Conservation (phyloP, 2,797 vertebrate species). For the Spheniscus humboldti region DNA sequence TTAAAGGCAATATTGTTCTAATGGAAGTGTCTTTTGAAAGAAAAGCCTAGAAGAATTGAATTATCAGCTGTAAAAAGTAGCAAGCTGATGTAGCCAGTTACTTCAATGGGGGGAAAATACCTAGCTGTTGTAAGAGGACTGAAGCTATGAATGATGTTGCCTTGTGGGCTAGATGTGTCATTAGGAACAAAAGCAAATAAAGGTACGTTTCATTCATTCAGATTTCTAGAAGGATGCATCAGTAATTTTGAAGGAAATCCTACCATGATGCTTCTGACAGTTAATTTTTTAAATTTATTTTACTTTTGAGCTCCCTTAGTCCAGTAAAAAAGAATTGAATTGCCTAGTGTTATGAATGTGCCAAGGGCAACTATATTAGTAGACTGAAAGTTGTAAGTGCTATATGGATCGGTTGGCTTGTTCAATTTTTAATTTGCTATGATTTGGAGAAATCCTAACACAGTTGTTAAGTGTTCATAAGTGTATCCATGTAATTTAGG, state of each 20-base stretch:
- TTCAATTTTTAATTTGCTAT: background rate
- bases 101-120: background rate
- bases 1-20: background rate
- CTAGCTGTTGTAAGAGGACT: background rate
- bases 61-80: background rate
- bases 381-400: background rate
- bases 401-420: background rate
- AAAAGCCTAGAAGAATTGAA: background rate
- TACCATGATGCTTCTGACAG: background rate
- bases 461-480: background rate
- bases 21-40: slow-evolving; percentile 11
- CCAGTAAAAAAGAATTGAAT: background rate
- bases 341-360: background rate
- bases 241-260: background rate
- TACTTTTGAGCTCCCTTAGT: background rate
- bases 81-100: background rate
- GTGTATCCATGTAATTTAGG: background rate
- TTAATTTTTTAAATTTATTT: background rate
- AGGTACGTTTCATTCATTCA: background rate
- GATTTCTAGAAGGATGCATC: background rate
- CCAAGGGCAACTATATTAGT: background rate
- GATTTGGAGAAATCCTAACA: background rate
- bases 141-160: background rate
- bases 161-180: background rate
- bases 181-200: background rate